Evolutionary conservation across 2,888 invertebrate species (phyloP).

Genomic region (Meiosimyza platycephala): DNA sequence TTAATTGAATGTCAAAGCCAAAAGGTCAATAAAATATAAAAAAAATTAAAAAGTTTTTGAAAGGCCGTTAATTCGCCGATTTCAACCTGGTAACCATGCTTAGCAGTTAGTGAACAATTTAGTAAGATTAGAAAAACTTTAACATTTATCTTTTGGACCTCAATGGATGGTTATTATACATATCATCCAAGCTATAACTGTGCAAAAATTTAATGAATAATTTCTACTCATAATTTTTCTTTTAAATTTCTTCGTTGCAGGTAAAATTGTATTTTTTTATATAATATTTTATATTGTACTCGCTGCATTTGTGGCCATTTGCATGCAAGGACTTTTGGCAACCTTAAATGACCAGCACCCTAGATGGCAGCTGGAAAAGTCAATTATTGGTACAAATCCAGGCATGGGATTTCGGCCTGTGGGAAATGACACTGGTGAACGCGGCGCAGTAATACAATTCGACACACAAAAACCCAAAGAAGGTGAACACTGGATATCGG

Average conservation of each 20-base stretch:
- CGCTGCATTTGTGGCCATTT: slow-evolving; percentile 85
- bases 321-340: slow-evolving; percentile 84
- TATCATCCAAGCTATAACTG: too few species aligned
- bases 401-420: slow-evolving; percentile 77
- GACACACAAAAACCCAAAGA: slow-evolving; percentile 69
- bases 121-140: too few species aligned
- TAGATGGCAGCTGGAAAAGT: slow-evolving; percentile 78
- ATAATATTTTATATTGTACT: slow-evolving; percentile 86
- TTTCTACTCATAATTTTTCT: slow-evolving; percentile 3
- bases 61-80: too few species aligned
- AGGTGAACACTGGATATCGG: slow-evolving; percentile 69
- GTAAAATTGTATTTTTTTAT: slow-evolving; percentile 86
- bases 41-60: too few species aligned
- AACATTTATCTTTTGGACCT: too few species aligned
- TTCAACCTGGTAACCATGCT: too few species aligned
- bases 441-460: slow-evolving; percentile 74
- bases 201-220: neutral
- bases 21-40: too few species aligned
- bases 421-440: slow-evolving; percentile 67
- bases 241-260: slow-evolving; percentile 69
- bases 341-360: slow-evolving; percentile 79
- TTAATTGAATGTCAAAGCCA: too few species aligned
- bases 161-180: too few species aligned
- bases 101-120: too few species aligned
- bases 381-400: slow-evolving; percentile 78